Evolutionary conservation across 2,888 invertebrate species (phyloP).

Genomic region (Eupithecia centaureata): DNA sequence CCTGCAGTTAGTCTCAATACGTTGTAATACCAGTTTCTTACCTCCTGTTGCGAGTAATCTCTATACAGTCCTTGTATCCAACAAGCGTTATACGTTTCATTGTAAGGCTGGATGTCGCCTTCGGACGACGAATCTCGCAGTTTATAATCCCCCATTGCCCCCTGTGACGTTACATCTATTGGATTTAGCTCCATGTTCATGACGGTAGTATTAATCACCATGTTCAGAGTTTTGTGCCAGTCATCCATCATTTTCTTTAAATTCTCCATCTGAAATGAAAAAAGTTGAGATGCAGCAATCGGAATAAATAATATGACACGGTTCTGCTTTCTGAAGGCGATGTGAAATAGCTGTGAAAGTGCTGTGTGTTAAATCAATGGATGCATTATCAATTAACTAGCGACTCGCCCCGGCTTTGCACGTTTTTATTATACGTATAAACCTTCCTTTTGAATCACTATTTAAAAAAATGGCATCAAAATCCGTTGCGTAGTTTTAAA

Average conservation of each 20-base stretch:
- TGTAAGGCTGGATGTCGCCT: constrained; percentile 58
- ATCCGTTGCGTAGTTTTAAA: too few species aligned
- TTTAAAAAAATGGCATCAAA: too few species aligned
- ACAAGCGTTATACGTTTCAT: constrained; percentile 53
- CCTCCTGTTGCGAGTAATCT: constrained; percentile 59
- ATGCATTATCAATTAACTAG: too few species aligned
- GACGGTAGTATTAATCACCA: constrained; percentile 65
- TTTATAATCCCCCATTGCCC: constrained; percentile 73
- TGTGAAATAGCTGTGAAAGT: constrained; percentile 15
- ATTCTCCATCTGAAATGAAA: constrained; percentile 65
- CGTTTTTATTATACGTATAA: too few species aligned
- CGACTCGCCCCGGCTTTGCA: too few species aligned
- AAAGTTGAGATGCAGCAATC: constrained; percentile 10
- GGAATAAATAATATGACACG: constrained; percentile 20
- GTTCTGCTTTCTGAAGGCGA: constrained; percentile 26
- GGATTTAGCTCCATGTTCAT: constrained; percentile 59
- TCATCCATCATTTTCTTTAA: constrained; percentile 70
- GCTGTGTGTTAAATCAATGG: constrained; percentile 36
- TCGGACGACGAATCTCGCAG: constrained; percentile 63
- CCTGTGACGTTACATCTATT: constrained; percentile 64
- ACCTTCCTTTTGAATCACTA: too few species aligned
- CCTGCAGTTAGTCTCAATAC: too few species aligned
- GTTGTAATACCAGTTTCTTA: constrained; percentile 44
- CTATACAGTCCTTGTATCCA: constrained; percentile 61
- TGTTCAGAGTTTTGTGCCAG: constrained; percentile 72